Percentiles rank a stretch among this genome's conserved stretches.
phyloP scores from a whole-genome alignment of 2,888 invertebrate genomes.

The Tenthredo livida region DNA sequence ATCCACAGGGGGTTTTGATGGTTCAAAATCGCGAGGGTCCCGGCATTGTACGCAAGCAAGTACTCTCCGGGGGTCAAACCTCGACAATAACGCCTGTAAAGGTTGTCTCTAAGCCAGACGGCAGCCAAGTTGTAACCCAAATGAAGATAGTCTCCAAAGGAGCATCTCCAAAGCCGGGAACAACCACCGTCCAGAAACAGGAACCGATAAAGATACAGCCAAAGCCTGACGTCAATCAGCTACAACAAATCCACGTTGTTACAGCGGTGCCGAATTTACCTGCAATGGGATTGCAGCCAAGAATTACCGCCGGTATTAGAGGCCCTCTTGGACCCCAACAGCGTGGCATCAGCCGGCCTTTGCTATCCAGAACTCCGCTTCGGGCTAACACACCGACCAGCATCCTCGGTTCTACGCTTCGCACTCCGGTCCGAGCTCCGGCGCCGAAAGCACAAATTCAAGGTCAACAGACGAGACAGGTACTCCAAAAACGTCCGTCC shows the following conservation, averaged over 20 bases:
- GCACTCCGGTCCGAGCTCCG: constrained; percentile 71
- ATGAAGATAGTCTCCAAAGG: constrained; percentile 76
- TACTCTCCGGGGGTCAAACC: constrained; percentile 69
- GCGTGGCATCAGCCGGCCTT: constrained; percentile 67
- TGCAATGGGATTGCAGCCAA: constrained; percentile 67
- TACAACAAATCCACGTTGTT: constrained; percentile 75
- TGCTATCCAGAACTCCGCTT: constrained; percentile 71
- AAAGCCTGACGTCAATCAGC: constrained; percentile 73
- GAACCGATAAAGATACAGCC: constrained; percentile 76
- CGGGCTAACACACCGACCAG: constrained; percentile 69
- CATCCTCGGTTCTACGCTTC: constrained; percentile 67
- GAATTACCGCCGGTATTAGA: constrained; percentile 64
- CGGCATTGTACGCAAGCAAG: constrained; percentile 73
- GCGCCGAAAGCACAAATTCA: constrained; percentile 59
- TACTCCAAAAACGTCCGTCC: constrained; percentile 57
- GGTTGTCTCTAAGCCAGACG: constrained; percentile 75
- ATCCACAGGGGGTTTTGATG: constrained; percentile 73
- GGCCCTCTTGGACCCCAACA: constrained; percentile 59
- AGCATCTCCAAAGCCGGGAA: constrained; percentile 60
- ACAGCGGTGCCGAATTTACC: constrained; percentile 70
- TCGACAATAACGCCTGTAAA: constrained; percentile 74
- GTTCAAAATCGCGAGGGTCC: constrained; percentile 73
- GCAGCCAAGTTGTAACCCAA: constrained; percentile 75
- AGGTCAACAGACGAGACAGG: constrained; percentile 60
- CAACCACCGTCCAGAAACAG: constrained; percentile 65